Percentiles rank a stretch among this genome's conserved stretches.
Evolutionary conservation across 2,888 invertebrate genomes (phyloP).

Genomic region (Andrena fulva): DNA sequence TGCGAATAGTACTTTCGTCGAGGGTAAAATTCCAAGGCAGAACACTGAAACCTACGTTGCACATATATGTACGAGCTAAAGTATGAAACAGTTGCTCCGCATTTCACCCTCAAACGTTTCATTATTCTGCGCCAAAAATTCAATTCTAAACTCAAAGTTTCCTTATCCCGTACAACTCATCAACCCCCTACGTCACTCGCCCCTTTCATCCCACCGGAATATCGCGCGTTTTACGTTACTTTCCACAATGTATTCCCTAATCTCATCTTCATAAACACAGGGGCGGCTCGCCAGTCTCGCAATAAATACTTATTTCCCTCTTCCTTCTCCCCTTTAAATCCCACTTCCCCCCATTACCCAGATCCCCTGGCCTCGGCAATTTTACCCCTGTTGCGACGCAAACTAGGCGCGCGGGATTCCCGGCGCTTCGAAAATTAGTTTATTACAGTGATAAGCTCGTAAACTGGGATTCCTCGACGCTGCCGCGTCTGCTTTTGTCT

Average conservation of each 20-base stretch:
- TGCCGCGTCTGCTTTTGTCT: neutral
- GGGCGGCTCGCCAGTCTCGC: neutral
- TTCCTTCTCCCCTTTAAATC: conserved; percentile 29
- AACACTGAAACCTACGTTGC: no score
- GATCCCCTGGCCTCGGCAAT: neutral
- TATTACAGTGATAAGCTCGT: conserved; percentile 10
- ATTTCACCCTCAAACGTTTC: neutral
- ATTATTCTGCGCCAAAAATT: neutral
- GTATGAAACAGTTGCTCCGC: neutral
- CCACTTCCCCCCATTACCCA: neutral
- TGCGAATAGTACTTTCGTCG: no score
- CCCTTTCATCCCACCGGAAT: neutral
- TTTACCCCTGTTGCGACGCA: neutral
- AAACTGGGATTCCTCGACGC: neutral
- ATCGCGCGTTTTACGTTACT: conserved; percentile 15
- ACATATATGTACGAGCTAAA: no score
- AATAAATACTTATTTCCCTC: conserved; percentile 35
- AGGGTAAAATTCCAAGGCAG: no score
- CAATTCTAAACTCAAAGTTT: neutral
- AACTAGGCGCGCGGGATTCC: neutral
- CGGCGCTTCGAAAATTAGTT: conserved; percentile 18
- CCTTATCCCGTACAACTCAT: neutral
- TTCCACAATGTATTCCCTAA: conserved; percentile 10
- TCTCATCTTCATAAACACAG: neutral
- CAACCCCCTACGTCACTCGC: neutral